Evolutionary conservation across 2,797 vertebrate species (phyloP).

Genomic region (Notoglanidium macrostoma): DNA sequence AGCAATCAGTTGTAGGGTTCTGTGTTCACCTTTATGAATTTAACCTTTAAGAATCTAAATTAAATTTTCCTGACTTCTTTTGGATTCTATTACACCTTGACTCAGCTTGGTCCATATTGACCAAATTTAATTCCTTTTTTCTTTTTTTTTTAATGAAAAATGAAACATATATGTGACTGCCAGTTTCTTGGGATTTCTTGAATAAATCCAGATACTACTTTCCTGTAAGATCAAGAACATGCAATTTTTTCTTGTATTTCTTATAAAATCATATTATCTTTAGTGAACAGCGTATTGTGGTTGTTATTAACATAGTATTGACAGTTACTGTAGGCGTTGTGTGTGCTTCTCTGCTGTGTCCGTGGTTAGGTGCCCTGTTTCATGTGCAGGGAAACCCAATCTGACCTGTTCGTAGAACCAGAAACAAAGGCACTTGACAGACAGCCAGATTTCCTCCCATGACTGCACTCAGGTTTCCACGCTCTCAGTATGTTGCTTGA

Average conservation of each 20-base stretch:
- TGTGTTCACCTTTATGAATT: background rate
- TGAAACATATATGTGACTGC: constrained; percentile 1
- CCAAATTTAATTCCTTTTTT: background rate
- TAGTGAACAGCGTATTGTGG: background rate
- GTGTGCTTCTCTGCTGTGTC: constrained; percentile 65
- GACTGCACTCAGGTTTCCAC: constrained; percentile 82
- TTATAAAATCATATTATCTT: constrained; percentile 1
- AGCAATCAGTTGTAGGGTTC: background rate
- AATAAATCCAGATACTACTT: background rate
- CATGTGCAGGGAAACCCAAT: constrained; percentile 76
- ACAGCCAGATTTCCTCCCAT: constrained; percentile 84
- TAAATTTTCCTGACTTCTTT: background rate
- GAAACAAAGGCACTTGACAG: constrained; percentile 84
- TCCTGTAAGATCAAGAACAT: background rate
- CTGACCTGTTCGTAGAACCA: constrained; percentile 75
- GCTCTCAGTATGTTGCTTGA: constrained; percentile 87
- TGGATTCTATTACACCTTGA: background rate
- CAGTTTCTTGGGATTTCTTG: background rate
- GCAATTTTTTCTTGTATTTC: background rate
- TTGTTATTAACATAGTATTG: constrained; percentile 32
- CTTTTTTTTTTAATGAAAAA: constrained; percentile 6
- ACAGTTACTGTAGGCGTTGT: constrained; percentile 57
- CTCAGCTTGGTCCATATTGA: background rate
- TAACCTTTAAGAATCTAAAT: background rate
- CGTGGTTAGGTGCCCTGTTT: constrained; percentile 68